These are phyloP conservation scores for Apoda limacodes DNA, from an alignment of 2,888 invertebrate genomes.

Conservation along the genomic window DNA sequence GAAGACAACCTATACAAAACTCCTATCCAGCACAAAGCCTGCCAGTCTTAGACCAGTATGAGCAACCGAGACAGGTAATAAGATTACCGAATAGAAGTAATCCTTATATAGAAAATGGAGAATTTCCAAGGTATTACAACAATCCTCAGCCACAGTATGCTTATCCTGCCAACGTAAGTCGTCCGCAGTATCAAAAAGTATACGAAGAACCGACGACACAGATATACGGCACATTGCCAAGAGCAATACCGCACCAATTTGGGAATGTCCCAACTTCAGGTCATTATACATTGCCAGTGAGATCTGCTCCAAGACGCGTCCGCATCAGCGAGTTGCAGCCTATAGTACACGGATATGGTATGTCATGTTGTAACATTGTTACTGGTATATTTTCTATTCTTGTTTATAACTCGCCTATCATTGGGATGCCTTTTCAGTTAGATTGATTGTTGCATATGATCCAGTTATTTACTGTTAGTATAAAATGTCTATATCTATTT, in stretches of 20 bases:
- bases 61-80: slow-evolving; percentile 30
- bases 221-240: slow-evolving; percentile 42
- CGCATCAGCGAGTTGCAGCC: slow-evolving; percentile 54
- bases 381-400: too few relatives aligned
- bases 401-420: too few relatives aligned
- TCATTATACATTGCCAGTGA: slow-evolving; percentile 44
- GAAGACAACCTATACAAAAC: slow-evolving; percentile 41
- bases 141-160: slow-evolving; percentile 26
- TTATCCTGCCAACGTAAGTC: slow-evolving; percentile 14
- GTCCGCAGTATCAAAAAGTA: slow-evolving; percentile 33
- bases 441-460: too few relatives aligned
- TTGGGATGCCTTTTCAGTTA: too few relatives aligned
- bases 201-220: slow-evolving; percentile 35
- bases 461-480: too few relatives aligned
- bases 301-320: slow-evolving; percentile 46
- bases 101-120: slow-evolving; percentile 39
- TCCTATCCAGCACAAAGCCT: slow-evolving; percentile 57
- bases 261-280: slow-evolving; percentile 28
- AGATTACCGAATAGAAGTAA: slow-evolving; percentile 29
- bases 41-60: slow-evolving; percentile 47
- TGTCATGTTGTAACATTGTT: too few relatives aligned
- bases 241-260: slow-evolving; percentile 26
- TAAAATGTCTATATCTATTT: too few relatives aligned
- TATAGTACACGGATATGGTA: slow-evolving; percentile 57
- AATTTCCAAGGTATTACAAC: slow-evolving; percentile 26